A percentile compares a stretch with the other conserved stretches of the same genome.
phyloP scores from a whole-genome alignment of 2,113 vertebrate genomes.

The Polypterus bichir region DNA sequence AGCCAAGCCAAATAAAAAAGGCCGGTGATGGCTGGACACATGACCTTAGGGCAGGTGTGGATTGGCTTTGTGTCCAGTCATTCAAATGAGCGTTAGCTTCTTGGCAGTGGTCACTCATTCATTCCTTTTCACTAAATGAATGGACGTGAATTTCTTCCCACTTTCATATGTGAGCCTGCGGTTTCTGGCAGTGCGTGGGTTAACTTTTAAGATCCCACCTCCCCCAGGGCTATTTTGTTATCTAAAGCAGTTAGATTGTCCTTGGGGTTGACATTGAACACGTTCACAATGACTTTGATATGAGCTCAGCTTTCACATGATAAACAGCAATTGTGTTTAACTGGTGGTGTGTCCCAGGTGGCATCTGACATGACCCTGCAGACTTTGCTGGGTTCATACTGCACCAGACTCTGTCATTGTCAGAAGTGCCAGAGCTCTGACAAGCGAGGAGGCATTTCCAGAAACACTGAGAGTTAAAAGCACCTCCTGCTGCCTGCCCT shows the following conservation, averaged over 20 bases:
- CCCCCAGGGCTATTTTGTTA: conserved; percentile 8
- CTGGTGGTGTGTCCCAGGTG: not conserved
- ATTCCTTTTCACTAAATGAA: too few relatives aligned
- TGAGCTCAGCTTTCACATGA: conserved; percentile 15
- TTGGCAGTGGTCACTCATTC: too few relatives aligned
- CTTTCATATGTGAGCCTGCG: too few relatives aligned
- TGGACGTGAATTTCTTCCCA: too few relatives aligned
- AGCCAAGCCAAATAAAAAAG: too few relatives aligned
- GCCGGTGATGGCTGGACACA: too few relatives aligned
- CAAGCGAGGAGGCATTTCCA: not conserved
- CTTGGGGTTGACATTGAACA: conserved; percentile 24
- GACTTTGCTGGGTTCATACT: not conserved
- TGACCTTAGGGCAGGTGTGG: too few relatives aligned
- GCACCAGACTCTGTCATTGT: not conserved
- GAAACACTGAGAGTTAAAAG: not conserved
- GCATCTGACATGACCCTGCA: not conserved
- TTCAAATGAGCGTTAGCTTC: too few relatives aligned
- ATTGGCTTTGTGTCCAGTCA: too few relatives aligned
- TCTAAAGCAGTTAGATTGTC: conserved; percentile 17
- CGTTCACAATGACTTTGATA: conserved; percentile 18
- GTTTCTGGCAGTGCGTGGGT: not conserved
- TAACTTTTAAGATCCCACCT: conserved; percentile 15
- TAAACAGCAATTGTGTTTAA: conserved; percentile 10
- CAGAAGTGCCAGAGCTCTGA: not conserved
- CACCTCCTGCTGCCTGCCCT: not conserved